These are phyloP conservation scores for Aspidiotus rigidus DNA, from an alignment of 2,888 invertebrate genomes.

Conservation along the genomic window DNA sequence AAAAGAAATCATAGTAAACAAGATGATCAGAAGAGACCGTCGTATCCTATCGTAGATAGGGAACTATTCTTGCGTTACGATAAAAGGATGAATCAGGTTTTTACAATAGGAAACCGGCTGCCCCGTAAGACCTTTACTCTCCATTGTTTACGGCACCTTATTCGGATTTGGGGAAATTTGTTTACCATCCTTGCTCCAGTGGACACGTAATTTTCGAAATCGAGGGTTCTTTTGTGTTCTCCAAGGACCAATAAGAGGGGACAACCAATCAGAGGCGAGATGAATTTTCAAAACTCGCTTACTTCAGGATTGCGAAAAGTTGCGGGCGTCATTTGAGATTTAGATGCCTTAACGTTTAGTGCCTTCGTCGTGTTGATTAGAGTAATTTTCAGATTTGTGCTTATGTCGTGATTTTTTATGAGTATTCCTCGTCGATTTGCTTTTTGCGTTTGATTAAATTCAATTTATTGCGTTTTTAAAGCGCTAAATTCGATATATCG, in stretches of 20 bases:
- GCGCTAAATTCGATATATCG: background rate
- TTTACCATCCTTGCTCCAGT: slow-evolving; percentile 7
- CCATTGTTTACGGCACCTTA: too few relatives aligned
- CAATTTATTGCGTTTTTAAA: background rate
- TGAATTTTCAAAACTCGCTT: slow-evolving; percentile 9
- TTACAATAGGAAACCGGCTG: too few relatives aligned
- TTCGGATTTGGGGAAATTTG: slow-evolving; percentile 13
- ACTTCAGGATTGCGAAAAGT: slow-evolving; percentile 16
- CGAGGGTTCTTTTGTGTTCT: background rate
- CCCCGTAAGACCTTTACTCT: too few relatives aligned
- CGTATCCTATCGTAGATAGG: too few relatives aligned
- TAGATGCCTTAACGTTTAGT: slow-evolving; percentile 14
- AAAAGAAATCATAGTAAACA: too few relatives aligned
- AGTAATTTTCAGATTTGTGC: slow-evolving; percentile 13
- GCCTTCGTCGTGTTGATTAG: background rate
- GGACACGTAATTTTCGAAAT: background rate
- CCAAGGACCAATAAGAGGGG: background rate
- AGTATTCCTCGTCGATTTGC: slow-evolving; percentile 8
- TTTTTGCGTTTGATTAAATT: background rate
- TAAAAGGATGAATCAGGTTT: too few relatives aligned
- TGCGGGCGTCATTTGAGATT: slow-evolving; percentile 18
- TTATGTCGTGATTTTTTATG: slow-evolving; percentile 1
- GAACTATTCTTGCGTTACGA: too few relatives aligned
- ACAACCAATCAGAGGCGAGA: slow-evolving; percentile 22
- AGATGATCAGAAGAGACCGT: too few relatives aligned